phyloP scores from a whole-genome alignment of 2,113 vertebrate species.

The Anguilla rostrata region DNA sequence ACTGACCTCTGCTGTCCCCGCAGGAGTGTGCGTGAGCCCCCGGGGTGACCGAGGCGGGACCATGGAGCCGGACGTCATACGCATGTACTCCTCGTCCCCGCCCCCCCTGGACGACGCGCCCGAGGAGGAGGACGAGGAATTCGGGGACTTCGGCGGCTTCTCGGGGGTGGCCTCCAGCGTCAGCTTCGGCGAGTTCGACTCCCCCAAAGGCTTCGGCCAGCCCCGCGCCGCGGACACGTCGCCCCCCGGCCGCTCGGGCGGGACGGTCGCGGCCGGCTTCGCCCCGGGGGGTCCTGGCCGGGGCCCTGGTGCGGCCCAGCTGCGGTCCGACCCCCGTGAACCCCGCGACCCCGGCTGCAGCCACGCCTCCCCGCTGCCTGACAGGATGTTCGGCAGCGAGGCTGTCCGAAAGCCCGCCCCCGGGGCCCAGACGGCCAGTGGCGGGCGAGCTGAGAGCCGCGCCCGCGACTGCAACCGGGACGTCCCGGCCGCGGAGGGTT shows the following conservation, averaged over 20 bases:
- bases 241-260: slow-evolving; percentile 72
- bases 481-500: slow-evolving; percentile 66
- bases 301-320: slow-evolving; percentile 61
- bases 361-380: slow-evolving; percentile 59
- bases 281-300: slow-evolving; percentile 66
- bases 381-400: slow-evolving; percentile 50
- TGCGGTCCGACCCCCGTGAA: slow-evolving; percentile 64
- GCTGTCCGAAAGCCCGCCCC: slow-evolving; percentile 62
- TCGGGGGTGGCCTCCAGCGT: slow-evolving; percentile 79
- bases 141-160: slow-evolving; percentile 91
- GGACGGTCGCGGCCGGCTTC: slow-evolving; percentile 64
- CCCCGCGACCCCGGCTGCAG: slow-evolving; percentile 68
- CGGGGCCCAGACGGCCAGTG: slow-evolving; percentile 49
- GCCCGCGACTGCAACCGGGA: slow-evolving; percentile 75
- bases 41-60: slow-evolving; percentile 50
- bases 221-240: slow-evolving; percentile 63
- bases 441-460: slow-evolving; percentile 40
- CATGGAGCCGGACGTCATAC: slow-evolving; percentile 97
- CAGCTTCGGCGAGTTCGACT: slow-evolving; percentile 87
- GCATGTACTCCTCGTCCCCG: slow-evolving; percentile 94
- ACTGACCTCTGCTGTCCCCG: neutral
- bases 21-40: slow-evolving; percentile 70
- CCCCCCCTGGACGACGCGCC: slow-evolving; percentile 89
- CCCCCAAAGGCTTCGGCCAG: slow-evolving; percentile 73
- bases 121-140: slow-evolving; percentile 90